Evolutionary conservation across 2,888 invertebrate genomes (phyloP).

Genomic region (Drosophila anomalata): DNA sequence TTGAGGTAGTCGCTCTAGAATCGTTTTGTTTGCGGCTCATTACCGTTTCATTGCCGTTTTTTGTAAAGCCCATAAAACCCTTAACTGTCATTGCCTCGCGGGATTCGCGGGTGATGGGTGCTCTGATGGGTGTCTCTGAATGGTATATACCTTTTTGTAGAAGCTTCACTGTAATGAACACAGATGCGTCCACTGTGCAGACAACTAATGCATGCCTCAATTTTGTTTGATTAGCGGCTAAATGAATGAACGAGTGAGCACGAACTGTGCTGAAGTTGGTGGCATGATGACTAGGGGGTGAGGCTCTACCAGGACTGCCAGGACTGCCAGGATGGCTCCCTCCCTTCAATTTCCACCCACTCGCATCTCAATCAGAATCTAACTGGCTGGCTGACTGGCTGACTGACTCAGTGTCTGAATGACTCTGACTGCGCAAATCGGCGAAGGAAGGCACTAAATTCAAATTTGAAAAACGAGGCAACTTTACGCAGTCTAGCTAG

Average conservation of each 20-base stretch:
- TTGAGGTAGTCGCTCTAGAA: background rate
- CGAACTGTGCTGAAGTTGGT: conserved; percentile 2
- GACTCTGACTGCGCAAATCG: conserved; percentile 45
- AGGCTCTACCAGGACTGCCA: too few species aligned
- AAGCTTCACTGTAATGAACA: background rate
- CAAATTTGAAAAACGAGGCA: conserved; percentile 56
- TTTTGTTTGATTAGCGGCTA: conserved; percentile 62
- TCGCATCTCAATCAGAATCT: conserved; percentile 19
- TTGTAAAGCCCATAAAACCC: conserved; percentile 3
- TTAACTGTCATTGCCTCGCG: background rate
- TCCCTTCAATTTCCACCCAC: conserved; percentile 1
- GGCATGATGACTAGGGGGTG: background rate
- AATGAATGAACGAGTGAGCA: conserved; percentile 56
- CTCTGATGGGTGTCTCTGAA: too few species aligned
- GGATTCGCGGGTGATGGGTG: too few species aligned
- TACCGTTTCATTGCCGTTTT: conserved; percentile 6
- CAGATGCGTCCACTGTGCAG: conserved; percentile 31
- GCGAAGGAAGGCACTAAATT: conserved; percentile 45
- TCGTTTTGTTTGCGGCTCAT: conserved; percentile 8
- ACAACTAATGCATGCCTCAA: conserved; percentile 60
- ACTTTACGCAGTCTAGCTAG: conserved; percentile 29
- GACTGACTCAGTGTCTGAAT: conserved; percentile 34
- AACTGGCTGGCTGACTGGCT: conserved; percentile 13
- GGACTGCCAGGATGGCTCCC: background rate
- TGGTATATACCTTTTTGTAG: background rate